Evolutionary conservation across 2,113 vertebrate species (phyloP).

Genomic region (Callocephalon fimbriatum): DNA sequence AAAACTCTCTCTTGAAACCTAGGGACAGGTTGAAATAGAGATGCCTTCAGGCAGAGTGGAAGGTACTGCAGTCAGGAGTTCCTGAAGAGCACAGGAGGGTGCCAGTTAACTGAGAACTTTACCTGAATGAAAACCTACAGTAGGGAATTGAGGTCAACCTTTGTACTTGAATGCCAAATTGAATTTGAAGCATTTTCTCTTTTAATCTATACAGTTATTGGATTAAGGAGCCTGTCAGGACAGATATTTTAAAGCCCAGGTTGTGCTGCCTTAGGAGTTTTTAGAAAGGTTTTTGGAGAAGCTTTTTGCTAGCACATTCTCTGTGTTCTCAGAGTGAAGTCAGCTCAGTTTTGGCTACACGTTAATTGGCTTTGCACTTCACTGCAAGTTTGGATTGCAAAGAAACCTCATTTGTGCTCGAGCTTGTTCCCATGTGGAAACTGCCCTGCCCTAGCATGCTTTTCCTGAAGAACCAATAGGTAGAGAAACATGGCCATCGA

Average conservation of each 20-base stretch:
- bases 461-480: neutral
- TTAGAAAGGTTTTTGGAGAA: neutral
- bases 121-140: neutral
- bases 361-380: neutral
- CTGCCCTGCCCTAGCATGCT: neutral
- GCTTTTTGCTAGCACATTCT: neutral
- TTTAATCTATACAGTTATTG: conserved; percentile 1
- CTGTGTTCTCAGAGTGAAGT: neutral
- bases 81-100: conserved; percentile 1
- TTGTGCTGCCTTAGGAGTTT: neutral
- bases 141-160: neutral
- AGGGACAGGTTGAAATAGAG: neutral
- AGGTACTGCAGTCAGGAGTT: neutral
- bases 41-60: neutral
- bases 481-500: neutral
- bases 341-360: neutral
- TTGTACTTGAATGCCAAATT: neutral
- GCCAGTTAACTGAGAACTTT: neutral
- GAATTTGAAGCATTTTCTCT: conserved; percentile 21
- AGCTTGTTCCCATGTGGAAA: neutral
- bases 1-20: neutral
- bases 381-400: neutral
- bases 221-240: conserved; percentile 34
- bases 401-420: neutral
- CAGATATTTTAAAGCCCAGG: neutral